These are phyloP conservation scores for Typhlichthys subterraneus DNA, from an alignment of 2,797 vertebrate genomes.

Conservation along the genomic window DNA sequence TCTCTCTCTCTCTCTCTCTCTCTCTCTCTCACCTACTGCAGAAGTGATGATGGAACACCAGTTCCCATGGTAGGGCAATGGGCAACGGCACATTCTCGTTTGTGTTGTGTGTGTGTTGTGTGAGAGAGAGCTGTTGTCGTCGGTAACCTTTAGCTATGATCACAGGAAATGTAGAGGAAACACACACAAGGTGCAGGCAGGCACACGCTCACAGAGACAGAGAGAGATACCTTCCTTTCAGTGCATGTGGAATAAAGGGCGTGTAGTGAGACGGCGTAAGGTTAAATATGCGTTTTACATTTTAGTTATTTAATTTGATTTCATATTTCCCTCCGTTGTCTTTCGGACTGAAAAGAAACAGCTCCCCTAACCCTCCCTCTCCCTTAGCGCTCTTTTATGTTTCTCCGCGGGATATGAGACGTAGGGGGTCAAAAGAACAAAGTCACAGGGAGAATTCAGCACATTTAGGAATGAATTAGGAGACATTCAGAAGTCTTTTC, in stretches of 20 bases:
- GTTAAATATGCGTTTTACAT: neutral
- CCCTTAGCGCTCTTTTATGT: too few relatives aligned
- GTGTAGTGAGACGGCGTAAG: constrained; percentile 14
- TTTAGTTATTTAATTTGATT: too few relatives aligned
- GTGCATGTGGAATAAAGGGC: constrained; percentile 24
- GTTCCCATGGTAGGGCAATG: constrained; percentile 54
- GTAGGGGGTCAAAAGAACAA: too few relatives aligned
- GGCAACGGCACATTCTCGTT: constrained; percentile 31
- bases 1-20: constrained; percentile 2
- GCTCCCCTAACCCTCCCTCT: too few relatives aligned
- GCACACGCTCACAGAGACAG: neutral
- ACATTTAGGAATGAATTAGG: too few relatives aligned
- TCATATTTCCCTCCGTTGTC: too few relatives aligned
- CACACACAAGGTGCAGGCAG: constrained; percentile 10
- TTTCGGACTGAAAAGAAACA: too few relatives aligned
- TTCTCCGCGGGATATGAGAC: too few relatives aligned
- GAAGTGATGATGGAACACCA: constrained; percentile 60
- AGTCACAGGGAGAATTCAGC: too few relatives aligned
- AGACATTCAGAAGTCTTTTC: too few relatives aligned
- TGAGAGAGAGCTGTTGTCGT: constrained; percentile 54
- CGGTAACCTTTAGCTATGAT: constrained; percentile 57
- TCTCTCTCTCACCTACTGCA: constrained; percentile 11
- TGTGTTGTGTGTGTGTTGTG: constrained; percentile 26
- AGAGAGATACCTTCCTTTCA: constrained; percentile 23
- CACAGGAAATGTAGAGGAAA: constrained; percentile 69